Evolutionary conservation across 1,140 invertebrate genomes (phyloP), one percentile per base, ranked within the genome.

Genomic region (Kradibia gibbosae): DNA sequence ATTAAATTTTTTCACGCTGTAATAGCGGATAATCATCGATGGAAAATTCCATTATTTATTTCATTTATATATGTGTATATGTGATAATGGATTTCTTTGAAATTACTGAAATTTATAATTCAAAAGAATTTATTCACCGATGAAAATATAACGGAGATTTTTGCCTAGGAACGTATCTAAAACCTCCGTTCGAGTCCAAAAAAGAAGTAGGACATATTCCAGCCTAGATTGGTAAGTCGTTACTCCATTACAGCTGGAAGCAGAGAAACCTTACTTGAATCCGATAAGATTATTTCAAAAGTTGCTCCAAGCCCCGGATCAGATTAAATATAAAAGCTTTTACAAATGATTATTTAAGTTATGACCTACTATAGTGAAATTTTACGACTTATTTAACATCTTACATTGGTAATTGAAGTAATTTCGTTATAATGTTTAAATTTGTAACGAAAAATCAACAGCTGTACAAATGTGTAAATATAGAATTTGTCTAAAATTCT

Each of bases 211-310:
- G 34, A 22, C 20, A 67, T 67, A 39, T 67, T 39, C 34, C 17
- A 67, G 17, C 17, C 34, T 22, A 67, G 34, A 39, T 67, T 67
- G 62, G 62, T n/a, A 67, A 67, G 36, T n/a, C 20, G 3, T 67
- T 36, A 67, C 20, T 67, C 34, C 34, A 39, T 67, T 67, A 67
- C 62, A 67, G 3, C 34, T 39, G 10, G 34, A 5, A 67, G 34
- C 34, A 22, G 20, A 11, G 36, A 39, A 67, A 39, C 34, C 34
- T 36, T 39, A 39, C 34, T 10, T 20, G 0, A 39, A 67, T 39
- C 34, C 62, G 62, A 67, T 67, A 67, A 67, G 62, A n/a, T 67
- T 39, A 67, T 39, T 67, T 67, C 34, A 67, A 67, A 67, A 67
- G 34, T 67, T 67, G 36, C 62, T n/a, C 20, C 62, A 36, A 20